Evolutionary conservation across 2,888 invertebrate genomes (phyloP).

Genomic region (Desoria tigrina): DNA sequence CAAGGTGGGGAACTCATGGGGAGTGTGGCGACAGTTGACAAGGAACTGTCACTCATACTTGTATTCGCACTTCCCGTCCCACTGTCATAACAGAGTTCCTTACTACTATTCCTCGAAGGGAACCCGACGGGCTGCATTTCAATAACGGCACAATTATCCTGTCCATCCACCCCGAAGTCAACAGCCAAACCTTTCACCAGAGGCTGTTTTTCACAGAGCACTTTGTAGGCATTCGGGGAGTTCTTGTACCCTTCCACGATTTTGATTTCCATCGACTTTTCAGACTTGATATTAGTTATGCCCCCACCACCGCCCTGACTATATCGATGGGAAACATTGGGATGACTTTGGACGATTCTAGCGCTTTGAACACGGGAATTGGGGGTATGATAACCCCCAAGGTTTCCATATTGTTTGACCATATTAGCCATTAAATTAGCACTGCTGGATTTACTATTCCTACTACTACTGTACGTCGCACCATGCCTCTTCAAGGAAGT

Average conservation of each 20-base stretch:
- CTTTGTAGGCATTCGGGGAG: background rate
- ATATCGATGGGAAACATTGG: conserved; percentile 64
- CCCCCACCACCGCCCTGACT: conserved; percentile 73
- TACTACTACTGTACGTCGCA: background rate
- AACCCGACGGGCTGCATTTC: background rate
- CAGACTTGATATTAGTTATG: conserved; percentile 55
- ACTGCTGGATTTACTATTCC: conserved; percentile 8
- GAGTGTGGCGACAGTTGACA: conserved; percentile 36
- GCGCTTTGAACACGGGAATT: conserved; percentile 31
- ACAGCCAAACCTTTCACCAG: background rate
- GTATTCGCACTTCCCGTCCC: conserved; percentile 43
- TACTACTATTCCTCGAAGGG: background rate
- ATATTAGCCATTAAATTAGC: conserved; percentile 14
- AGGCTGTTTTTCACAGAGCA: background rate
- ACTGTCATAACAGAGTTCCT: conserved; percentile 36
- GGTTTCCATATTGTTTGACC: conserved; percentile 5
- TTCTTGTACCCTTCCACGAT: conserved; percentile 1
- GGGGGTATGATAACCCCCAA: conserved; percentile 16
- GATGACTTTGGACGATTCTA: conserved; percentile 42
- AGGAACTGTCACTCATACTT: conserved; percentile 41
- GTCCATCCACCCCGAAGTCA: background rate
- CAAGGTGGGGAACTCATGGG: conserved; percentile 47
- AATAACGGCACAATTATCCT: background rate
- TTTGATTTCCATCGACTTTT: conserved; percentile 7
- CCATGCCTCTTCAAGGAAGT: background rate